A percentile compares a stretch with the other conserved stretches of the same genome.
phyloP scores from a whole-genome alignment of 2,113 vertebrate species.

The Tonatia bakeri region DNA sequence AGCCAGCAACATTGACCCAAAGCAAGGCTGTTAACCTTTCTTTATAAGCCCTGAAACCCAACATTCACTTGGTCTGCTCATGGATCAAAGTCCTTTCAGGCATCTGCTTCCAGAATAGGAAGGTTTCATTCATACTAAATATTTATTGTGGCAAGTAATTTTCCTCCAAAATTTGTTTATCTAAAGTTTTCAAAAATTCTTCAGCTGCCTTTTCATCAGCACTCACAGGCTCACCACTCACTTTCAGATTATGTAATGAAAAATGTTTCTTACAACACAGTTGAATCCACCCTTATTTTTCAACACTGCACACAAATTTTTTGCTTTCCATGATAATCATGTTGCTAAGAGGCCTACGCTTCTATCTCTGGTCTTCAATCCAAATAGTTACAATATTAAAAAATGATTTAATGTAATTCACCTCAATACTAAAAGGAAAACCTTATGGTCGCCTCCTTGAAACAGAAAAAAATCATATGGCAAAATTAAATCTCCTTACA shows the following conservation, averaged over 20 bases:
- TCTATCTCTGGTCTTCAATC: too few species aligned
- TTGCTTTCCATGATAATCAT: too few species aligned
- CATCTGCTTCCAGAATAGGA: background rate
- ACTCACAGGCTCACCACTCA: too few species aligned
- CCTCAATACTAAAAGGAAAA: background rate
- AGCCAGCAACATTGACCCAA: background rate
- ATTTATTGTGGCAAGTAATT: background rate
- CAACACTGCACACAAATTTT: too few species aligned
- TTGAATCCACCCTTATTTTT: too few species aligned
- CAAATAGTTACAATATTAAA: too few species aligned
- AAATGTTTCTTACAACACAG: too few species aligned
- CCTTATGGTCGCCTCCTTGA: background rate
- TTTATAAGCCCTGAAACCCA: background rate
- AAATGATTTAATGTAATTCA: background rate
- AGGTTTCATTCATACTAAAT: background rate
- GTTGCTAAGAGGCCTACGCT: too few species aligned
- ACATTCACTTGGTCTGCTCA: background rate
- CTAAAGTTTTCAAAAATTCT: background rate
- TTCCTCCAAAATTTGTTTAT: background rate
- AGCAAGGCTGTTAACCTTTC: background rate
- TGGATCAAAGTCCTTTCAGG: background rate
- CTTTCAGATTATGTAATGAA: too few species aligned
- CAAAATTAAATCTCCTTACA: background rate
- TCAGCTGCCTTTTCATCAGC: background rate
- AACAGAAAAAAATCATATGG: too few species aligned